Evolutionary conservation across 1,140 invertebrate genomes (phyloP).

Genomic region (Mya arenaria): DNA sequence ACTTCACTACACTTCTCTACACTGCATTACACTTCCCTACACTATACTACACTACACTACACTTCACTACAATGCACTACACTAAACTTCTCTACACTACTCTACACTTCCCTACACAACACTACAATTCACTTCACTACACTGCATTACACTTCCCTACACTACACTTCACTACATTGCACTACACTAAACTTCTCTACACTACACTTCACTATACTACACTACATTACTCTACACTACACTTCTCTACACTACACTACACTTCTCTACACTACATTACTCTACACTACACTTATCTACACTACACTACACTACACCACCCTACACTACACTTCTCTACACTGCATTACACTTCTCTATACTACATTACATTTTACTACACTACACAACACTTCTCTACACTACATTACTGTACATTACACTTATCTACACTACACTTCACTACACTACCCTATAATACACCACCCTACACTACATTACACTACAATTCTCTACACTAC

Average conservation of each 20-base stretch:
- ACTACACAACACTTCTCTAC: constrained; percentile 11
- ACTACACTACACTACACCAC: constrained; percentile 10
- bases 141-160: no score
- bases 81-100: constrained; percentile 17
- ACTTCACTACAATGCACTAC: constrained; percentile 2
- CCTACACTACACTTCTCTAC: constrained; percentile 19
- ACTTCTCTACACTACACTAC: no score
- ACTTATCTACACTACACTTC: constrained; percentile 1
- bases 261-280: no score
- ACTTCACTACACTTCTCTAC: constrained; percentile 13
- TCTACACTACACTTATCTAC: no score
- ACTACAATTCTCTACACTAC: constrained; percentile 9
- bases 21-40: neutral
- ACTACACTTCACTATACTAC: no score
- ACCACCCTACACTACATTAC: constrained; percentile 14
- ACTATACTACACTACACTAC: neutral
- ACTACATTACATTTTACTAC: constrained; percentile 25
- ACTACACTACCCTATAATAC: constrained; percentile 12
- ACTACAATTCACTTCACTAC: no score
- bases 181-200: no score
- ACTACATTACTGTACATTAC: neutral
- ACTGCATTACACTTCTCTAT: neutral
- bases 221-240: no score
- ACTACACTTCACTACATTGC: no score
- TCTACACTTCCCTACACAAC: constrained; percentile 1